Evolutionary conservation across 2,113 vertebrate genomes (phyloP).

Genomic region (Sphyrna mokarran): DNA sequence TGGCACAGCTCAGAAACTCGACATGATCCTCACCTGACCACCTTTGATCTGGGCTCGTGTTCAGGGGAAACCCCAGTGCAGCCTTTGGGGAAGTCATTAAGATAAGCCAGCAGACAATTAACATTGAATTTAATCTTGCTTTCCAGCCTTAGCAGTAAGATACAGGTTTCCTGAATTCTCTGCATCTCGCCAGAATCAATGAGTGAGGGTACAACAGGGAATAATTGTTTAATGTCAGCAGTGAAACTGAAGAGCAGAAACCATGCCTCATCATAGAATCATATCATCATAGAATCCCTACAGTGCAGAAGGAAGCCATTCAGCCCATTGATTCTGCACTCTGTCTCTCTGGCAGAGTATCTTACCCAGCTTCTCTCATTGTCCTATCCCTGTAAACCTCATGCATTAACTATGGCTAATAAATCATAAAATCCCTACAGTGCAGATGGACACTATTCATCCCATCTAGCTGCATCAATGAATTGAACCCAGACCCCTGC

Average conservation of each 20-base stretch:
- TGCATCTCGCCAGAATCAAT: background rate
- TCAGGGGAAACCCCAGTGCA: background rate
- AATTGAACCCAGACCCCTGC: no score
- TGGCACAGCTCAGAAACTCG: background rate
- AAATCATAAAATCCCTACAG: no score
- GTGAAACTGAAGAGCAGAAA: background rate
- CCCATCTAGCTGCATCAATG: no score
- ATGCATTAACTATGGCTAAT: no score
- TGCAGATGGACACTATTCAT: no score
- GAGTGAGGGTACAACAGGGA: background rate
- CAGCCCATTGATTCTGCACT: no score
- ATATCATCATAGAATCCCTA: no score
- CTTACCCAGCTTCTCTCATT: no score
- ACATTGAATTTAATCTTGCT: background rate
- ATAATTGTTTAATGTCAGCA: background rate
- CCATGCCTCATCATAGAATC: background rate
- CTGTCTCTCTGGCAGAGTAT: no score
- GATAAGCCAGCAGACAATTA: background rate
- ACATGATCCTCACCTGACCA: background rate
- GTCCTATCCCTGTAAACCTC: no score
- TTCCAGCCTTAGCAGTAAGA: background rate
- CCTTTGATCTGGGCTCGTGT: background rate
- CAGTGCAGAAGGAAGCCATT: no score
- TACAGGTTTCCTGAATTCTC: background rate
- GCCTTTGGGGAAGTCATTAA: background rate